Evolutionary conservation across 2,797 vertebrate genomes (phyloP).

Genomic region (Premnoplex brunnescens): DNA sequence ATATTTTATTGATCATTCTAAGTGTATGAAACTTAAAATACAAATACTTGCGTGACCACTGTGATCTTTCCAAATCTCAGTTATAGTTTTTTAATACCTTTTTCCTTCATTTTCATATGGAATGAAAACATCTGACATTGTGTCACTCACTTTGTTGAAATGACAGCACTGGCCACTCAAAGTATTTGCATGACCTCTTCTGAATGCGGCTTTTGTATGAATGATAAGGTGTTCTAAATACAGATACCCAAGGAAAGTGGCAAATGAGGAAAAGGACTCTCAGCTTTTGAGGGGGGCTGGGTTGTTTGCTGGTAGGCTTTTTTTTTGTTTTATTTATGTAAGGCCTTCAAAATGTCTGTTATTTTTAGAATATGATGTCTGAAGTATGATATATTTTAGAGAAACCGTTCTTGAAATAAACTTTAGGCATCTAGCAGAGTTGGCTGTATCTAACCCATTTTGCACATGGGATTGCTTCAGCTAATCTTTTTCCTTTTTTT

Average conservation of each 20-base stretch:
- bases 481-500: background rate
- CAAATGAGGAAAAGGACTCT: background rate
- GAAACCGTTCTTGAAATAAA: background rate
- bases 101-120: background rate
- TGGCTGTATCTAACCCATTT: background rate
- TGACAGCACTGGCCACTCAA: background rate
- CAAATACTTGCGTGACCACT: background rate
- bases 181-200: background rate
- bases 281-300: fast-evolving
- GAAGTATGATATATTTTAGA: background rate
- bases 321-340: background rate
- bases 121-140: background rate
- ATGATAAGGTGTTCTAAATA: background rate
- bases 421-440: background rate
- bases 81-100: background rate
- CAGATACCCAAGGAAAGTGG: background rate
- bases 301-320: background rate
- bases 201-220: background rate
- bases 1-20: background rate
- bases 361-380: background rate
- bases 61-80: background rate
- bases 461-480: background rate
- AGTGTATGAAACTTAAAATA: background rate
- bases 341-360: background rate
- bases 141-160: background rate